These are phyloP conservation scores for Microcebus murinus DNA, from an alignment of 2,113 vertebrate species.

Conservation along the genomic window DNA sequence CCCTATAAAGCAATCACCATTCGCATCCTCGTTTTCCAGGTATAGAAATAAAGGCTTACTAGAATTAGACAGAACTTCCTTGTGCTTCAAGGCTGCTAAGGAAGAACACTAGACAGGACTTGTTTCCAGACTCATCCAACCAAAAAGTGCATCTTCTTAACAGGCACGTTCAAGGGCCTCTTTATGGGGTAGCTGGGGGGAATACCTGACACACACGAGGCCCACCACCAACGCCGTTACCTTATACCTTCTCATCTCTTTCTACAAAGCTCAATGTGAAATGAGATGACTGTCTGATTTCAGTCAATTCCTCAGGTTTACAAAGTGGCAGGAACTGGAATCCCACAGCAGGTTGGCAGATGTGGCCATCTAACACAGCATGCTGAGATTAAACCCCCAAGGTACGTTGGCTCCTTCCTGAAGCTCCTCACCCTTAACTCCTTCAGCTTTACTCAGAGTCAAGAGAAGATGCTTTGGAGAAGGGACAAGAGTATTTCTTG, in stretches of 20 bases:
- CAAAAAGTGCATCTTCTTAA: background rate
- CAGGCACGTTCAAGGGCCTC: background rate
- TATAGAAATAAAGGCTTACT: background rate
- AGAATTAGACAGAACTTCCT: background rate
- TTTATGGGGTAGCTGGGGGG: background rate
- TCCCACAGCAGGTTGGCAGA: background rate
- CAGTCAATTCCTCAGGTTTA: background rate
- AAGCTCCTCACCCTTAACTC: background rate
- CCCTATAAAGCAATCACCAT: background rate
- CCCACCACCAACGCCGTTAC: background rate
- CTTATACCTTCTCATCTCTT: background rate
- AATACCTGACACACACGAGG: background rate
- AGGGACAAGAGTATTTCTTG: background rate
- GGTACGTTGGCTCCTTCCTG: fast-evolving
- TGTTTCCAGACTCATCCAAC: background rate
- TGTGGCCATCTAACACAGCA: background rate
- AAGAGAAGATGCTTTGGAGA: background rate
- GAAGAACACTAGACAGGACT: background rate
- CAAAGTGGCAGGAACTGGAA: background rate
- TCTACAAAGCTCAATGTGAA: background rate
- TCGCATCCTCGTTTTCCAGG: background rate
- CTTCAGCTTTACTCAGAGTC: background rate
- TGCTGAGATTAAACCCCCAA: background rate
- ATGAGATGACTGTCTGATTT: background rate
- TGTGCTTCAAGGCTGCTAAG: background rate